These are phyloP conservation scores for Lethrus apterus DNA, from an alignment of 1,140 invertebrate genomes.

Conservation along the genomic window DNA sequence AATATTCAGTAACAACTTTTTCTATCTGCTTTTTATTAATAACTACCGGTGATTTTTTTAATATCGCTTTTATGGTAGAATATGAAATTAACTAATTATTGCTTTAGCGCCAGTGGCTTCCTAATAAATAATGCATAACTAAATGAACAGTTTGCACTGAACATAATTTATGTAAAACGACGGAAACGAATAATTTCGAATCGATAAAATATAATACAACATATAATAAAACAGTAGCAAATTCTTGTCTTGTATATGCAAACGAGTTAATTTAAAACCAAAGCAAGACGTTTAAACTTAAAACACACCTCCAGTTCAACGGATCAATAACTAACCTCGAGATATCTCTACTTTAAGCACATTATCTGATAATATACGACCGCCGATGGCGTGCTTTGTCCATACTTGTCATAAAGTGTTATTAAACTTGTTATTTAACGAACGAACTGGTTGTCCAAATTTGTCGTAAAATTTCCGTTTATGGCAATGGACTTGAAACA, in stretches of 20 bases:
- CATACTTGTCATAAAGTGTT: constrained; percentile 30
- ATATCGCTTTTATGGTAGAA: no score
- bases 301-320: constrained; percentile 14
- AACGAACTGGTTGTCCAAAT: constrained; percentile 30
- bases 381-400: constrained; percentile 27
- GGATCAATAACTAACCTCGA: constrained; percentile 9
- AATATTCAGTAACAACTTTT: no score
- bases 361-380: constrained; percentile 26
- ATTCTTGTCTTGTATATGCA: not conserved
- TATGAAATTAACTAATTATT: no score
- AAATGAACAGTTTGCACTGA: no score
- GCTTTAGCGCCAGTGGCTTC: no score
- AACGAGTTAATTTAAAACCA: not conserved
- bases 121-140: no score
- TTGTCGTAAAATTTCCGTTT: constrained; percentile 15
- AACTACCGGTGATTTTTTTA: no score
- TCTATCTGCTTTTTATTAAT: no score
- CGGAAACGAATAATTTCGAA: no score
- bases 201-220: no score
- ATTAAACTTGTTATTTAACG: constrained; percentile 32
- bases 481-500: constrained; percentile 11
- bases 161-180: no score
- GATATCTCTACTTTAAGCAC: constrained; percentile 16
- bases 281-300: constrained; percentile 7
- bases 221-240: no score